Evolutionary conservation across 2,888 invertebrate species (phyloP), one percentile per base, ranked within the genome.

Genomic region (Mimachlamys varia): DNA sequence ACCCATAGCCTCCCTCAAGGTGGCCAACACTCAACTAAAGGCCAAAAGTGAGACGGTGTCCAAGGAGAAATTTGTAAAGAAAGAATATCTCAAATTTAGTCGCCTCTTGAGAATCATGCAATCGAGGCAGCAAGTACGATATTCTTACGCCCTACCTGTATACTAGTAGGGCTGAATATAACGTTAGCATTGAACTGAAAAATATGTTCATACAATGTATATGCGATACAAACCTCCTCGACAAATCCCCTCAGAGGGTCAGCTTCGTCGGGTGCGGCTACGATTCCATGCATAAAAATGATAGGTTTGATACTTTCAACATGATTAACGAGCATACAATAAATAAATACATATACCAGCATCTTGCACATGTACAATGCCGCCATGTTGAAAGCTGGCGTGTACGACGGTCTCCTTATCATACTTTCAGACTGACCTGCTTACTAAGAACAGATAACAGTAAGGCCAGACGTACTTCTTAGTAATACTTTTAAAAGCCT

Each of bases 201-300:
- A 44, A 44, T 7, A 44, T 5, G 7, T 44, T 3, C 7, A 44
- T 44, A 44, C 44, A 44, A n/a, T n/a, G n/a, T 44, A 44, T 44
- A 44, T 44, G 44, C 44, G 44, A 5, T 7, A 44, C 44, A 44
- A 44, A 94, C 94, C 91, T 92, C 88, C 89, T 93, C 90, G 12
- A 94, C 91, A 88, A 98, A 97, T 90, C 97, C 96, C 93, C 97
- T 97, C 89, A 98, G 97, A 92, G 98, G 95, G 93, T 98, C 97
- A 98, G 98, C 98, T 94, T 98, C 98, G 10, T 97, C 97, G 92
- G 98, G 97, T 0, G 98, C 98, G 62, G 98, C 98, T 95, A 98
- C 97, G 87, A 99, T 97, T 15, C 98, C 98, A 97, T 99, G 98
- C 94, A 99, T 97, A 94, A 98, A 97, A 92, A 98, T 98, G 17